A percentile compares a stretch with the other conserved stretches of the same genome.
phyloP scores from a whole-genome alignment of 2,113 vertebrate species.

The Epinephelus fuscoguttatus region DNA sequence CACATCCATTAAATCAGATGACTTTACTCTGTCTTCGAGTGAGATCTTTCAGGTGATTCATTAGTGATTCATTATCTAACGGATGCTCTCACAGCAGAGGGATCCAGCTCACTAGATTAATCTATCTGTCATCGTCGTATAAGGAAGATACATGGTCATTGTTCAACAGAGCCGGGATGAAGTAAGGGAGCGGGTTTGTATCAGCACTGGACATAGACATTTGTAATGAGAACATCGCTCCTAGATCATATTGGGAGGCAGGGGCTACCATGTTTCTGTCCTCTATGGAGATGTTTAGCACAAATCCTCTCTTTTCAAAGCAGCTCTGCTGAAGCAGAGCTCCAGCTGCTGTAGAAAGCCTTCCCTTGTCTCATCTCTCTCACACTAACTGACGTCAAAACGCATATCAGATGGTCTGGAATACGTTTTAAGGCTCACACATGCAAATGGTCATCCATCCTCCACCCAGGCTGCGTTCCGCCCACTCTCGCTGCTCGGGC shows the following conservation, averaged over 20 bases:
- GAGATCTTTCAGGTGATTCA: conserved; percentile 78
- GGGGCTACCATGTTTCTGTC: conserved; percentile 23
- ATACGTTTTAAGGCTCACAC: conserved; percentile 45
- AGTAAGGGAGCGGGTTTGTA: conserved; percentile 56
- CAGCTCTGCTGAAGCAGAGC: neutral
- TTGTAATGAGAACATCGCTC: conserved; percentile 72
- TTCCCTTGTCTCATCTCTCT: conserved; percentile 18
- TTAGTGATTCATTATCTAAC: conserved; percentile 82
- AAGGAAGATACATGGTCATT: conserved; percentile 81
- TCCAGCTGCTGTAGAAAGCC: conserved; percentile 16
- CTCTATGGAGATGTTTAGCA: conserved; percentile 32
- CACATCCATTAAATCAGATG: conserved; percentile 53
- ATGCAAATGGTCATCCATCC: conserved; percentile 60
- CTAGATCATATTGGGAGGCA: conserved; percentile 44
- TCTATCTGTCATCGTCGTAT: conserved; percentile 80
- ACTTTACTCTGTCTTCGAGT: conserved; percentile 55
- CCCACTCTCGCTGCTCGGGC: conserved; percentile 48
- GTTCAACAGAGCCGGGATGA: conserved; percentile 62
- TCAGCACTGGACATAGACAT: conserved; percentile 50
- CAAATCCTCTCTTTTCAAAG: conserved; percentile 1
- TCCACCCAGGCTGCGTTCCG: conserved; percentile 48
- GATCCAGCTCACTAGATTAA: conserved; percentile 81
- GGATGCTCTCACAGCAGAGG: conserved; percentile 71
- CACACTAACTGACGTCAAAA: conserved; percentile 51
- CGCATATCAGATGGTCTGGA: conserved; percentile 47